These are phyloP conservation scores for Epizoanthus stellaris DNA, from an alignment of 92 coral and sea anemone genomes.

Conservation along the genomic window DNA sequence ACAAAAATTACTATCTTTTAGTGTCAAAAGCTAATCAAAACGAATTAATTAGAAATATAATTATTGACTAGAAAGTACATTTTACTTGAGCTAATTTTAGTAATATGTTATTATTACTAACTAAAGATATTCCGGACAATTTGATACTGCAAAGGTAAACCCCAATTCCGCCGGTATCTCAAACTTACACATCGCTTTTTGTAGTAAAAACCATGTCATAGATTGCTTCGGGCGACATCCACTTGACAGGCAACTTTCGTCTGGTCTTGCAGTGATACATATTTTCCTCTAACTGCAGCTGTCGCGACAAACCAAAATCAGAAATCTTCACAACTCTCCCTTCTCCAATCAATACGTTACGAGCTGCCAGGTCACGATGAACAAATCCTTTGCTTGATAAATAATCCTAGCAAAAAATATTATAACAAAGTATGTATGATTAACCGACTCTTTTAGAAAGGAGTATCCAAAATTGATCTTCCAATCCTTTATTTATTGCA, in stretches of 20 bases:
- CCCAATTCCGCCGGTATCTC: neutral
- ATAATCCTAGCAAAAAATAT: constrained; percentile 3
- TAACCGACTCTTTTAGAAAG: too few relatives aligned
- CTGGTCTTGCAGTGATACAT: constrained; percentile 17
- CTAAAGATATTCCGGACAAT: too few relatives aligned
- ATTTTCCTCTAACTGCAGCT: constrained; percentile 3
- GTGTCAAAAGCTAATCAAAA: too few relatives aligned
- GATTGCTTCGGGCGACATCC: constrained; percentile 38
- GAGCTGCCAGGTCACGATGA: constrained; percentile 35
- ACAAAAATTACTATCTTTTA: too few relatives aligned
- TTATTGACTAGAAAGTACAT: too few relatives aligned
- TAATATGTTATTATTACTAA: too few relatives aligned
- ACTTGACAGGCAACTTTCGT: constrained; percentile 30
- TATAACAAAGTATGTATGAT: too few relatives aligned
- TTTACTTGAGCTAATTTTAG: too few relatives aligned
- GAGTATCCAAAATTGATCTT: too few relatives aligned
- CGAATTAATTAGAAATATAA: too few relatives aligned
- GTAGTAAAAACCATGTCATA: constrained; percentile 34
- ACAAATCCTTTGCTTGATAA: constrained; percentile 32
- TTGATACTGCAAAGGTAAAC: neutral
- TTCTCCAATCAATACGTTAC: constrained; percentile 31
- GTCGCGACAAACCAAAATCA: constrained; percentile 36
- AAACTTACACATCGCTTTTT: constrained; percentile 31
- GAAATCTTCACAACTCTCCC: constrained; percentile 30
- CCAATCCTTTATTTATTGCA: too few relatives aligned